A percentile compares a stretch with the other conserved stretches of the same genome.
phyloP scores from a whole-genome alignment of 2,888 invertebrate species.

The Apodemia mormo region DNA sequence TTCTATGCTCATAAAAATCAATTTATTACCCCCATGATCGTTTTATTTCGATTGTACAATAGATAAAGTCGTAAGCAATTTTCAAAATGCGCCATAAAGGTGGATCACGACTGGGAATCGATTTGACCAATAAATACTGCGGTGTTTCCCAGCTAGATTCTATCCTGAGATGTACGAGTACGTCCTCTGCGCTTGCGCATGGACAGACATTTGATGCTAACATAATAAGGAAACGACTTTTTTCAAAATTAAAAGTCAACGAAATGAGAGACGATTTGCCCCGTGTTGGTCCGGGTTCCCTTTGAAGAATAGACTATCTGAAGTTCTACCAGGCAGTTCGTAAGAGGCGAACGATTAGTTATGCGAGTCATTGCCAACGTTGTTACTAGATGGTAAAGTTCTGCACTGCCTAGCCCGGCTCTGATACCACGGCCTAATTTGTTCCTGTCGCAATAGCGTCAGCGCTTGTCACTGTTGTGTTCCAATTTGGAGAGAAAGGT shows the following conservation, averaged over 20 bases:
- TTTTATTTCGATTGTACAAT: slow-evolving; percentile 29
- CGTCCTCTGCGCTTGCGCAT: slow-evolving; percentile 47
- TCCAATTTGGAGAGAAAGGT: too few relatives aligned
- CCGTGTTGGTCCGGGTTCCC: too few relatives aligned
- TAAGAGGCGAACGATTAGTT: too few relatives aligned
- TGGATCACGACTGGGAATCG: slow-evolving; percentile 61
- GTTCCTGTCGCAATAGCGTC: too few relatives aligned
- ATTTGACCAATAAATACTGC: slow-evolving; percentile 76
- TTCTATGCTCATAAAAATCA: slow-evolving; percentile 63
- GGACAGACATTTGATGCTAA: slow-evolving; percentile 15
- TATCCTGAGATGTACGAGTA: slow-evolving; percentile 55
- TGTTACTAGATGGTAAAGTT: too few relatives aligned
- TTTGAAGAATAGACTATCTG: too few relatives aligned
- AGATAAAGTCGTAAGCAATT: slow-evolving; percentile 23
- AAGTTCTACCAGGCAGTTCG: too few relatives aligned
- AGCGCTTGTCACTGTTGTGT: too few relatives aligned
- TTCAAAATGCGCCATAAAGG: slow-evolving; percentile 58
- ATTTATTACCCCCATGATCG: slow-evolving; percentile 71
- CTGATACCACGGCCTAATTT: too few relatives aligned
- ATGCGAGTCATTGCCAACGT: too few relatives aligned
- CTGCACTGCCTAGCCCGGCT: too few relatives aligned
- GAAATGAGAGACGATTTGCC: too few relatives aligned
- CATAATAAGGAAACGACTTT: slow-evolving; percentile 18
- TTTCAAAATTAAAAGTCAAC: neutral
- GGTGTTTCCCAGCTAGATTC: slow-evolving; percentile 68